A percentile compares a stretch with the other conserved stretches of the same genome.
phyloP scores from a whole-genome alignment of 2,888 invertebrate species.

The Lithosia quadra region DNA sequence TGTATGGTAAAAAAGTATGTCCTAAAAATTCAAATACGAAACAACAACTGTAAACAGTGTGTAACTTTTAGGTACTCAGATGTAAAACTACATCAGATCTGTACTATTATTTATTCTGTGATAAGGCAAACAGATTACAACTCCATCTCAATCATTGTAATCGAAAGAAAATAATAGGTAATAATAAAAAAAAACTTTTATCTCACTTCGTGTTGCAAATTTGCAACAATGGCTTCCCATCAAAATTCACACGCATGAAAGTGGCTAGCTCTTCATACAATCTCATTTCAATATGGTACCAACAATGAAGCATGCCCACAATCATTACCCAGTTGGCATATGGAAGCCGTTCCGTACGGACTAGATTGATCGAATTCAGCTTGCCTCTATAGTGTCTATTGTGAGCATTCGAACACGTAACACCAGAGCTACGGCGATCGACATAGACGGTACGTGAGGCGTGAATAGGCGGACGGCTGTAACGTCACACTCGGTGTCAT shows the following conservation, averaged over 20 bases:
- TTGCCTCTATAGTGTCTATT: conserved; percentile 68
- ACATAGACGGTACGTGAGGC: conserved; percentile 52
- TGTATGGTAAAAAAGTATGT: too few species aligned
- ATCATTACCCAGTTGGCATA: conserved; percentile 54
- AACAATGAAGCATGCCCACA: conserved; percentile 54
- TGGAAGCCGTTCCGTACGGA: conserved; percentile 45
- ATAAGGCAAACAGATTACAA: too few species aligned
- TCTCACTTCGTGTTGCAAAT: not conserved
- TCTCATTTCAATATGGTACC: conserved; percentile 44
- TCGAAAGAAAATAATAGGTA: too few species aligned
- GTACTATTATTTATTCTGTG: too few species aligned
- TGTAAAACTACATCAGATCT: too few species aligned
- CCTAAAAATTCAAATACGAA: too few species aligned
- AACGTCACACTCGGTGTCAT: conserved; percentile 59
- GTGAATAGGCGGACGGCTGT: conserved; percentile 68
- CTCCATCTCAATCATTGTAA: too few species aligned
- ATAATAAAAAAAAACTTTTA: not conserved
- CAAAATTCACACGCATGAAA: not conserved
- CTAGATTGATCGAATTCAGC: conserved; percentile 75
- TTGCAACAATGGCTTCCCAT: not conserved
- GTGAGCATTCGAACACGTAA: conserved; percentile 67
- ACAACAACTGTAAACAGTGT: too few species aligned
- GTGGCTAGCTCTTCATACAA: not conserved
- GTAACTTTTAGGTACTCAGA: too few species aligned
- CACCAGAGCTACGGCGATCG: conserved; percentile 48